Conservation (phyloP, 2,888 invertebrate species). For the Phengaris alcon region DNA sequence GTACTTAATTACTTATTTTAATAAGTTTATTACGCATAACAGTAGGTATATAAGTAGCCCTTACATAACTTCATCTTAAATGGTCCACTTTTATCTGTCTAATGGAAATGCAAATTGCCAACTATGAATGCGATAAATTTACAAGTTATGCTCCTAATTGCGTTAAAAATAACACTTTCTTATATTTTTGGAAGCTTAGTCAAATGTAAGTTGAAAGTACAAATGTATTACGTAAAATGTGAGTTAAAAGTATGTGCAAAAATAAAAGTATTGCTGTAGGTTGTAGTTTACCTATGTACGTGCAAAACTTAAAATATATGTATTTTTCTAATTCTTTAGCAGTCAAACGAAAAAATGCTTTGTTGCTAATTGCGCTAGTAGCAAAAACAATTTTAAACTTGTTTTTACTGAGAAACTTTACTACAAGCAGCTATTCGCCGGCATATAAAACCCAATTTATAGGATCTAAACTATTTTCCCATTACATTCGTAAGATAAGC, state of each 20-base stretch:
- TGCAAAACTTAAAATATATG: no score
- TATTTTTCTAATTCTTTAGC: neutral
- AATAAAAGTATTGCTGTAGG: no score
- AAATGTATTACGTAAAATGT: no score
- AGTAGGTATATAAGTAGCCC: neutral
- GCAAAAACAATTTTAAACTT: neutral
- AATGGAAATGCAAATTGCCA: neutral
- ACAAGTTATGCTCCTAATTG: neutral
- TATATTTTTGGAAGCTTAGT: no score
- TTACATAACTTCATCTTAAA: conserved; percentile 10
- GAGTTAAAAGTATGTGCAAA: no score
- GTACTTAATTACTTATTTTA: conserved; percentile 14
- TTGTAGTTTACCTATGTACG: no score
- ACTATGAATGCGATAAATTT: conserved; percentile 1
- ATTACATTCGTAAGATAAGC: conserved; percentile 9
- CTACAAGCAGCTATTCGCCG: neutral
- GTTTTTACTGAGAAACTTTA: neutral
- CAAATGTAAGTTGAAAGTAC: no score
- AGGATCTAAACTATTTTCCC: conserved; percentile 8
- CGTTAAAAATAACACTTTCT: neutral
- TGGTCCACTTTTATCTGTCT: conserved; percentile 1
- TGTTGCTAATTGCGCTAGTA: neutral
- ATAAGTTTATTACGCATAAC: conserved; percentile 3
- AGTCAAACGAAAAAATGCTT: neutral
- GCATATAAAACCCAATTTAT: neutral